Percentiles rank a stretch among this genome's conserved stretches.
Evolutionary conservation across 2,797 vertebrate genomes (phyloP).

Genomic region (Mormyrops attenuatus): DNA sequence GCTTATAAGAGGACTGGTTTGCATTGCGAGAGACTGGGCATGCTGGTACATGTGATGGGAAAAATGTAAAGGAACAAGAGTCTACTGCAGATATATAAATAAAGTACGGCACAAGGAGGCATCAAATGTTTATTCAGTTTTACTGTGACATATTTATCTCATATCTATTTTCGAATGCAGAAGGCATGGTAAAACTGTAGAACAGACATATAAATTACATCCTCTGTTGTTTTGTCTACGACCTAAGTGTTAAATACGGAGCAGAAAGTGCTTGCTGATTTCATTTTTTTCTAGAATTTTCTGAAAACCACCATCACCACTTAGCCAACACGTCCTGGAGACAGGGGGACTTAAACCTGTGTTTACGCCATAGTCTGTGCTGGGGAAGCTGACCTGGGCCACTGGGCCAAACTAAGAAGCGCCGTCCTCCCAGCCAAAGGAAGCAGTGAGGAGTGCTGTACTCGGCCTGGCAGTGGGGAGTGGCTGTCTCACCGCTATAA

Average conservation of each 20-base stretch:
- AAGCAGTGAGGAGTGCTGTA: not conserved
- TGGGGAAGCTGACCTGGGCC: not conserved
- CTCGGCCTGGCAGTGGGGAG: not conserved
- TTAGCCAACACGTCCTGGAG: not conserved
- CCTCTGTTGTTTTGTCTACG: not conserved
- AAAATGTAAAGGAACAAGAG: not conserved
- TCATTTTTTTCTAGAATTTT: not conserved
- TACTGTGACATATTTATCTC: not conserved
- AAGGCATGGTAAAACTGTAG: not conserved
- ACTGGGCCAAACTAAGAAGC: not conserved
- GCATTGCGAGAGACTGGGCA: not conserved
- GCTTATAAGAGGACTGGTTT: not conserved
- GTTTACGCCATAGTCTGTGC: not conserved
- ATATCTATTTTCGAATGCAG: not conserved
- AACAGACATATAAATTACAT: slow-evolving; percentile 5
- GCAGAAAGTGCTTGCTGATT: not conserved
- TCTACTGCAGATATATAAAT: not conserved
- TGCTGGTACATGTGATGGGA: not conserved
- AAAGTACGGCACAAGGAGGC: not conserved
- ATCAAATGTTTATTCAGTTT: not conserved
- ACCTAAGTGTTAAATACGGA: not conserved
- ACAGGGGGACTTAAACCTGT: not conserved
- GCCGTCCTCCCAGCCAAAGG: not conserved
- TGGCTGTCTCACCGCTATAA: not conserved
- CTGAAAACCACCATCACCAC: not conserved